Percentiles rank a stretch among this genome's conserved stretches.
Evolutionary conservation across 2,888 invertebrate species (phyloP).

Genomic region (Lithophane semibrunnea): DNA sequence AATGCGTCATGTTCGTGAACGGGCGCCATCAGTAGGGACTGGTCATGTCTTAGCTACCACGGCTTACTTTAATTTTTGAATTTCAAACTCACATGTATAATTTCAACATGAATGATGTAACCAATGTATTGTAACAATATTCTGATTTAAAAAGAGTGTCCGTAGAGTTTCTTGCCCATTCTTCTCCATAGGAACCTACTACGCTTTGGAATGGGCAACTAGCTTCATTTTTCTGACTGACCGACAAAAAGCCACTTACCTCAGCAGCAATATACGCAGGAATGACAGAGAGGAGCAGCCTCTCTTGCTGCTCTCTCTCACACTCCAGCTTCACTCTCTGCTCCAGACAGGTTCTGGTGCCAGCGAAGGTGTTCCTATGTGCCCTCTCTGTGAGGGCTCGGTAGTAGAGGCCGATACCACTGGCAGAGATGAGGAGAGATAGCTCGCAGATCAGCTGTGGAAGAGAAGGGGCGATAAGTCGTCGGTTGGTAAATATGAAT

Average conservation of each 20-base stretch:
- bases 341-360: conserved; percentile 97
- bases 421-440: conserved; percentile 94
- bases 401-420: conserved; percentile 96
- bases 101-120: too few relatives aligned
- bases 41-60: too few relatives aligned
- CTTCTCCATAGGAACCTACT: too few relatives aligned
- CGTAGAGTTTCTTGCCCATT: too few relatives aligned
- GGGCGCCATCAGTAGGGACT: too few relatives aligned
- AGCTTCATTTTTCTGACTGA: too few relatives aligned
- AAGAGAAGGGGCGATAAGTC: background rate
- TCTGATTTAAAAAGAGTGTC: too few relatives aligned
- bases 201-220: too few relatives aligned
- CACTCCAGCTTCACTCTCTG: conserved; percentile 97
- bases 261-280: conserved; percentile 98
- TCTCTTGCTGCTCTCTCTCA: conserved; percentile 98
- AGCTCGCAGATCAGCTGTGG: conserved; percentile 94
- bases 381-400: conserved; percentile 96
- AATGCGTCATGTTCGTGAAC: too few relatives aligned
- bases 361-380: conserved; percentile 96
- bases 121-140: too few relatives aligned
- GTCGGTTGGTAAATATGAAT: background rate
- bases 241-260: conserved; percentile 90
- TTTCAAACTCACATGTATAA: too few relatives aligned
- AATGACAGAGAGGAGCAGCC: conserved; percentile 97
- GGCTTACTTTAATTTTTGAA: too few relatives aligned